Evolutionary conservation across 2,113 vertebrate species (phyloP).

Genomic region (Myanophis thanlyinensis): DNA sequence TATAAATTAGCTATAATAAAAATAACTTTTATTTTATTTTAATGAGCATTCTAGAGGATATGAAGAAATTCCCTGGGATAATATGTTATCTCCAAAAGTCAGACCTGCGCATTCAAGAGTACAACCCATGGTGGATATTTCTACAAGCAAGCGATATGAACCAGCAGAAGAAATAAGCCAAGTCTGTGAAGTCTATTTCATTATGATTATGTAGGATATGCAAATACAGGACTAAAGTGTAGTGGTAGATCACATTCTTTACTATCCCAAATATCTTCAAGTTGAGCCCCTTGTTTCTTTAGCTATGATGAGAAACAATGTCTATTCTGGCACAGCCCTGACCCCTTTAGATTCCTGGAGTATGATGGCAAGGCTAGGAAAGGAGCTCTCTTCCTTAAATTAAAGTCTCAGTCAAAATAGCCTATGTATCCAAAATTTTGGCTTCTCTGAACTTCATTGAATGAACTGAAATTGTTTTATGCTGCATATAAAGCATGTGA

Average conservation of each 20-base stretch:
- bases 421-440: not conserved
- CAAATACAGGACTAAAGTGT: not conserved
- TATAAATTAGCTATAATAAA: not conserved
- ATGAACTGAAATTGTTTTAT: not conserved
- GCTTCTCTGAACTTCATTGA: not conserved
- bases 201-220: not conserved
- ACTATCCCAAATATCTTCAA: not conserved
- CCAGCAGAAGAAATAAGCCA: conserved; percentile 65
- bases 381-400: not conserved
- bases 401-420: not conserved
- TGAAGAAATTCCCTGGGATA: conserved; percentile 68
- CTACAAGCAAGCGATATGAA: conserved; percentile 62
- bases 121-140: conserved; percentile 63
- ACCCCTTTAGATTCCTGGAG: not conserved
- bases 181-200: conserved; percentile 54
- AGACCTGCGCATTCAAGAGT: conserved; percentile 56
- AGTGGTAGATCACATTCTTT: not conserved
- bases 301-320: not conserved
- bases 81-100: conserved; percentile 61
- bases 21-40: not conserved
- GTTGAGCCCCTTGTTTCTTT: not conserved
- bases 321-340: not conserved
- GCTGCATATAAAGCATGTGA: not conserved
- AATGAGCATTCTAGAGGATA: conserved; percentile 60
- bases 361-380: not conserved